phyloP scores from a whole-genome alignment of 2,797 vertebrate species.

The Malacoraja senta region DNA sequence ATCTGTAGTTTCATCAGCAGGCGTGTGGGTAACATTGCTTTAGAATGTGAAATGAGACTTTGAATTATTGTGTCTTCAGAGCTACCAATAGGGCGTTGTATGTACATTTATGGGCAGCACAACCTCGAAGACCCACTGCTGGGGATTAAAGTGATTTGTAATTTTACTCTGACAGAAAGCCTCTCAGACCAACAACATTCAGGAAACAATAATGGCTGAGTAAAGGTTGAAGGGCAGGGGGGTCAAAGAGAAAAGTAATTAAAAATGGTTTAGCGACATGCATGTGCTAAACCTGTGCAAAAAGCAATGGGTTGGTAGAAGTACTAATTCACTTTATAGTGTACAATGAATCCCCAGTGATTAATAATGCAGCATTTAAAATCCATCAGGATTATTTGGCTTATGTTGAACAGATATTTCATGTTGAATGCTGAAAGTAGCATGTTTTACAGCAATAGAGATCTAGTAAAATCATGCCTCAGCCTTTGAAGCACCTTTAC shows the following conservation, averaged over 20 bases:
- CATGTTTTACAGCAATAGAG: neutral
- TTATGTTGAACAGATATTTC: neutral
- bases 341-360: conserved; percentile 13
- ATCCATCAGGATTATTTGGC: neutral
- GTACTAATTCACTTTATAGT: conserved; percentile 32
- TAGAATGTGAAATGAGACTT: neutral
- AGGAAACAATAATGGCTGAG: conserved; percentile 49
- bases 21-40: neutral
- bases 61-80: conserved; percentile 33
- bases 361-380: neutral
- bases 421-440: neutral
- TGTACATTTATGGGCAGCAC: conserved; percentile 31
- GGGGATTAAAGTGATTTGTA: conserved; percentile 42
- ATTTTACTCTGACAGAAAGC: conserved; percentile 44
- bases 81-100: neutral
- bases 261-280: conserved; percentile 55
- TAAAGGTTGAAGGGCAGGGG: conserved; percentile 52
- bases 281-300: conserved; percentile 28
- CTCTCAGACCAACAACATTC: conserved; percentile 43
- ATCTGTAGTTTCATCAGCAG: neutral
- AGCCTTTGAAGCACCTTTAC: neutral
- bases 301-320: conserved; percentile 2
- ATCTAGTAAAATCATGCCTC: neutral
- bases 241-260: conserved; percentile 57
- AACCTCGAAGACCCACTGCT: conserved; percentile 36